Base-by-base conservation (phyloP, 2,797 vertebrate species). In the Xenentodon cancila region DNA sequence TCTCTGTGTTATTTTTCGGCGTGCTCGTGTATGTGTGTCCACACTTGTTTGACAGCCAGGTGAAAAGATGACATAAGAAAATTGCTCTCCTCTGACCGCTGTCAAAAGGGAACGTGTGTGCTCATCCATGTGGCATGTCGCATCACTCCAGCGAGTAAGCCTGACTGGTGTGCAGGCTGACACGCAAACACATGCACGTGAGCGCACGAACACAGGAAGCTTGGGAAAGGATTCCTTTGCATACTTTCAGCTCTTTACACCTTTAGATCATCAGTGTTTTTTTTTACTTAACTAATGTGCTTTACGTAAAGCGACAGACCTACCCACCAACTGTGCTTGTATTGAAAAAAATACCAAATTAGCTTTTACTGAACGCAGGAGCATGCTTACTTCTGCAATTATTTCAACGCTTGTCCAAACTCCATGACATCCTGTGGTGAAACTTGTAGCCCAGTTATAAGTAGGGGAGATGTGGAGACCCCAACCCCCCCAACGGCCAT, bases 11-110 rank as follows among this genome's bases (percentile, higher is more conserved):
- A 34, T 57, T 61, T 43, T 65, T 25, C 37, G 5, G 40, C 48
- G 51, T 67, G 59, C 49, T 40, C 68, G 55, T 69, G 50, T 34
- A 40, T 34, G 43, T 54, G 56, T 27, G 55, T 42, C 37, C 16
- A 44, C 54, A 56, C 60, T 72, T 70, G 77, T 71, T 44, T 86
- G 83, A 85, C 85, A 85, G 85, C 65, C 75, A 82, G 89, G 81
- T 88, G 83, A 83, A 79, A 80, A 77, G 74, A 82, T 86, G 86
- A 84, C 87, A 88, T 82, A 69, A 89, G 86, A 86, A 85, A 90
- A 90, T 82, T 79, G 81, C 85, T 88, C 79, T 82, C 69, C 81
- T 77, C 84, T 78, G 86, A 84, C 85, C 81, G 79, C 82, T 84
- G 87, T 87, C 86, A 86, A 4, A 67, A 82, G 82, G 82, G 76